These are phyloP conservation scores for Podarcis cretensis DNA, from an alignment of 2,113 vertebrate genomes.

Conservation along the genomic window DNA sequence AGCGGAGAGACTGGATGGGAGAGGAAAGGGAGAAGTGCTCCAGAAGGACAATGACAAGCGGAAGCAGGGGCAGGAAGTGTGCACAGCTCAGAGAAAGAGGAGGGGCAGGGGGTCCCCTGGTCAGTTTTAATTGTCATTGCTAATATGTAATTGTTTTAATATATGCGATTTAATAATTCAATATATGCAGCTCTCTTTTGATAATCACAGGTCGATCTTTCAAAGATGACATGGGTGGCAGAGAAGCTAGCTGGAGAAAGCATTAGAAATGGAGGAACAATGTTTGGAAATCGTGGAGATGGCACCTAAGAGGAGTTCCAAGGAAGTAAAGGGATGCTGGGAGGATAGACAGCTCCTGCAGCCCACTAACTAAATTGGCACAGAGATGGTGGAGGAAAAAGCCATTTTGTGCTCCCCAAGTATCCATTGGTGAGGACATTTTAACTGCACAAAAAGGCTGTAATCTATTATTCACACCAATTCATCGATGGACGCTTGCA, in stretches of 20 bases:
- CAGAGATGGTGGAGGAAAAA: no score
- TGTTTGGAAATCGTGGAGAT: not conserved
- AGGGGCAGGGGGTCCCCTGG: not conserved
- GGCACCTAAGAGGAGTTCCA: not conserved
- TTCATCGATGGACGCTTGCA: not conserved
- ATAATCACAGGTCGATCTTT: not conserved
- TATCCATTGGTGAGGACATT: not conserved
- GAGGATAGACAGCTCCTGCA: not conserved
- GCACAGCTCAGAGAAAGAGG: conserved; percentile 33
- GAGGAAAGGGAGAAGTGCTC: not conserved
- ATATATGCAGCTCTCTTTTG: not conserved
- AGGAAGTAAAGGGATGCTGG: not conserved
- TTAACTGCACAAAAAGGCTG: not conserved
- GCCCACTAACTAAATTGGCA: not conserved
- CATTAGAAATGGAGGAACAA: not conserved
- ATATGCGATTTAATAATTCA: no score
- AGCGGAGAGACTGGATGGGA: not conserved
- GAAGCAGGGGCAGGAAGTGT: not conserved
- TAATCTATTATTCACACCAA: not conserved
- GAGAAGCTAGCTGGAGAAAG: not conserved
- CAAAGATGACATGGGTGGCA: not conserved
- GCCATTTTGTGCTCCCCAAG: no score
- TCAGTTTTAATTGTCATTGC: conserved; percentile 63
- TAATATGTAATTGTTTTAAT: no score
- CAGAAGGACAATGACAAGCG: conserved; percentile 14